Evolutionary conservation across 1,140 invertebrate genomes (phyloP).

Genomic region (Drosophila triauraria): DNA sequence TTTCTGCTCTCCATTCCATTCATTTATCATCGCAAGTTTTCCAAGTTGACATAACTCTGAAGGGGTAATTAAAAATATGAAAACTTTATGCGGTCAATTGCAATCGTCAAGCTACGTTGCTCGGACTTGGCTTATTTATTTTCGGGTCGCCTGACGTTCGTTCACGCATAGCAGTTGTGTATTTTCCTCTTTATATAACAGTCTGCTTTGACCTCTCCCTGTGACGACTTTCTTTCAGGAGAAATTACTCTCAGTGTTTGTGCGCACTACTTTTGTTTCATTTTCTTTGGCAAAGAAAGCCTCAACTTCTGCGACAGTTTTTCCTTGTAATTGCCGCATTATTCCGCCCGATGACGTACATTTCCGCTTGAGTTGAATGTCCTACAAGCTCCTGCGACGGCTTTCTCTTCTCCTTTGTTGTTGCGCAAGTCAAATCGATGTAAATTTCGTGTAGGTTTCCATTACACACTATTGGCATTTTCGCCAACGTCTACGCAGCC

Average conservation of each 20-base stretch:
- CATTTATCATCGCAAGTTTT: slow-evolving; percentile 17
- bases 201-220: slow-evolving; percentile 26
- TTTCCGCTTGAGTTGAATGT: slow-evolving; percentile 63
- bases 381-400: slow-evolving; percentile 34
- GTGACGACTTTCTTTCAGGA: slow-evolving; percentile 28
- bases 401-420: slow-evolving; percentile 2
- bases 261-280: slow-evolving; percentile 46
- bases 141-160: slow-evolving; percentile 40
- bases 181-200: slow-evolving; percentile 46
- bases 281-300: slow-evolving; percentile 5
- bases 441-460: slow-evolving; percentile 52
- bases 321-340: slow-evolving; percentile 22
- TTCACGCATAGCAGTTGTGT: slow-evolving; percentile 36
- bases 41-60: slow-evolving; percentile 63
- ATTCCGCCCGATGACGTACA: slow-evolving; percentile 43
- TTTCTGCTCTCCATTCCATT: slow-evolving; percentile 20
- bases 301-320: slow-evolving; percentile 26
- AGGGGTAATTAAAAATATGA: slow-evolving; percentile 29
- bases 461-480: slow-evolving; percentile 55
- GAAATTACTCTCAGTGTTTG: neutral
- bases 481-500: slow-evolving; percentile 44
- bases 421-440: slow-evolving; percentile 45
- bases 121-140: slow-evolving; percentile 21
- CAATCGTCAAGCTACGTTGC: slow-evolving; percentile 30
- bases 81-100: slow-evolving; percentile 63